Evolutionary conservation across 1,140 invertebrate genomes (phyloP).

Genomic region (Carcinoscorpius rotundicauda): DNA sequence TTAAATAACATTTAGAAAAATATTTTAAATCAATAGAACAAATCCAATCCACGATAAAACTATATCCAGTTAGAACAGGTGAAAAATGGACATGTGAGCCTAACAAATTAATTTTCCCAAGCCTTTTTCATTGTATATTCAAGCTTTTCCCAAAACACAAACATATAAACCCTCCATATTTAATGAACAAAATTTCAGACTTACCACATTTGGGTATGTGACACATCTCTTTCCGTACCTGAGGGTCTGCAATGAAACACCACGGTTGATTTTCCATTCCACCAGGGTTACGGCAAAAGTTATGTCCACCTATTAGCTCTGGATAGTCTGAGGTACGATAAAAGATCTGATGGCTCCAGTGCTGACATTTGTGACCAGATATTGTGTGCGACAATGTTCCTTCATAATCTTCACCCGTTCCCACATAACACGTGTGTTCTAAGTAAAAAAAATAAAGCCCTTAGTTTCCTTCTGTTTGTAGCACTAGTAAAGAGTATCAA

Average conservation of each 20-base stretch:
- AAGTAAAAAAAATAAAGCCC: not conserved
- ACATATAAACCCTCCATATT: not conserved
- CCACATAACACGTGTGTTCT: constrained; percentile 66
- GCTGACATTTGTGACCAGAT: constrained; percentile 58
- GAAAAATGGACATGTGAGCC: too few species aligned
- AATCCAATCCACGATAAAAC: too few species aligned
- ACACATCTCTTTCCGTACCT: constrained; percentile 51
- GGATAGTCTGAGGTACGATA: constrained; percentile 48
- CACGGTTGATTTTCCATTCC: constrained; percentile 64
- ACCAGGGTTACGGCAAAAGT: constrained; percentile 84
- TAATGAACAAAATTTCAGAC: constrained; percentile 17
- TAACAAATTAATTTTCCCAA: too few species aligned
- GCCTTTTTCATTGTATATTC: too few species aligned
- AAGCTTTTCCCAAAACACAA: too few species aligned
- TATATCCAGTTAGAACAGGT: too few species aligned
- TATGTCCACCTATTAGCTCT: constrained; percentile 75
- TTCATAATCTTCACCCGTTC: constrained; percentile 63
- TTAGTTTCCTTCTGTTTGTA: too few species aligned
- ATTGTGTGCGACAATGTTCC: constrained; percentile 55
- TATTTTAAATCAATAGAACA: too few species aligned
- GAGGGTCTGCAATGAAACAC: constrained; percentile 53
- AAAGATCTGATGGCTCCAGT: constrained; percentile 68
- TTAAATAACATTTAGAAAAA: too few species aligned
- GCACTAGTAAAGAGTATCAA: too few species aligned
- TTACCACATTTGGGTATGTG: constrained; percentile 68